Evolutionary conservation across 2,888 invertebrate genomes (phyloP).

Genomic region (Thymelicus lineola): DNA sequence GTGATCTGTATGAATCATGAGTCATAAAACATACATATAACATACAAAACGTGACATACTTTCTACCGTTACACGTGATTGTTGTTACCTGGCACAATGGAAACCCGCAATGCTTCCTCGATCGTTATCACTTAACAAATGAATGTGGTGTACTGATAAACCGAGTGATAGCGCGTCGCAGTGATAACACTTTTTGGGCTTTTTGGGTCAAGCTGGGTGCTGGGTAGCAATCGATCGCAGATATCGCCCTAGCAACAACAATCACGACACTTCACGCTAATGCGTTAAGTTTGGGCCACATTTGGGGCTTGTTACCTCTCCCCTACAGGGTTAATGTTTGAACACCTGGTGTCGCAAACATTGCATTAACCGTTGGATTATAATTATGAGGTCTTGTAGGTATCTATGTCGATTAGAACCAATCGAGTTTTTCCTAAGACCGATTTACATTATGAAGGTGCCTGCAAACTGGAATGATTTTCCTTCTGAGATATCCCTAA

Average conservation of each 20-base stretch:
- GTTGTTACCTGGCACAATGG: slow-evolving; percentile 21
- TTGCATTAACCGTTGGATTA: no score
- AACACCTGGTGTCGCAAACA: no score
- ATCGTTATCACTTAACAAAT: slow-evolving; percentile 40
- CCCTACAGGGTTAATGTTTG: neutral
- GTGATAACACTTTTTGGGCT: slow-evolving; percentile 35
- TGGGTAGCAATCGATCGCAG: slow-evolving; percentile 5
- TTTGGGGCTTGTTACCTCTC: neutral
- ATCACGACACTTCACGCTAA: neutral
- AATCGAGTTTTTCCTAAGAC: no score
- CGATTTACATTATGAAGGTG: no score
- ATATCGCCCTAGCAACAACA: slow-evolving; percentile 21
- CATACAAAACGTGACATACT: no score
- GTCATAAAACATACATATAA: no score
- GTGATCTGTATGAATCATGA: no score
- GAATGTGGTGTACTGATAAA: slow-evolving; percentile 39
- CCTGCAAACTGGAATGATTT: no score
- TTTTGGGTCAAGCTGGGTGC: slow-evolving; percentile 23
- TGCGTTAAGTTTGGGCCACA: neutral
- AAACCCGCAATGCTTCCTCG: slow-evolving; percentile 24
- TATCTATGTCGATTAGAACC: no score
- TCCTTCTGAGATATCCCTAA: no score
- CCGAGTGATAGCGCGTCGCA: slow-evolving; percentile 31
- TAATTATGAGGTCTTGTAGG: no score
- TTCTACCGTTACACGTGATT: neutral